A percentile compares a stretch with the other conserved stretches of the same genome.
These are phyloP conservation scores for Lapara coniferarum DNA, from an alignment of 2,888 invertebrate species.

Conservation along the genomic window DNA sequence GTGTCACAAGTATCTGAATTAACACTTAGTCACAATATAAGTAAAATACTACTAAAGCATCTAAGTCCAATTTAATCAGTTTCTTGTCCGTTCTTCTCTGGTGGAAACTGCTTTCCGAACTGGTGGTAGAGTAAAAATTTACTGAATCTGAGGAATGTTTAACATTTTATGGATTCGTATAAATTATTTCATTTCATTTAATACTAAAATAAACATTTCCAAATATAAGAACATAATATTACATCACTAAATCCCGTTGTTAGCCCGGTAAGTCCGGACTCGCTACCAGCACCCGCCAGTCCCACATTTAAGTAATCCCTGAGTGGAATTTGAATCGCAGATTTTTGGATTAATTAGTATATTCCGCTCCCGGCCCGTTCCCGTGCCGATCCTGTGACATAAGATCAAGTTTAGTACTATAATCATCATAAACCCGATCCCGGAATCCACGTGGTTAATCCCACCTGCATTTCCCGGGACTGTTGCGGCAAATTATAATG, in stretches of 20 bases:
- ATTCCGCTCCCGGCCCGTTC: conserved; percentile 36
- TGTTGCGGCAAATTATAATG: conserved; percentile 10
- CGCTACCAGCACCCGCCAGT: neutral
- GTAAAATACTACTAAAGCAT: too few species aligned
- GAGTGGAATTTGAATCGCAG: conserved; percentile 54
- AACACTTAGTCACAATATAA: too few species aligned
- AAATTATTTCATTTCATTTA: too few species aligned
- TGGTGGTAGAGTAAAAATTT: too few species aligned
- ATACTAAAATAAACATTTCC: neutral
- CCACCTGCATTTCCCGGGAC: conserved; percentile 15
- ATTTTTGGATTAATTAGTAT: conserved; percentile 68
- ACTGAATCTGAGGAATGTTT: too few species aligned
- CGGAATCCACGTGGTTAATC: neutral
- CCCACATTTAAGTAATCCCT: conserved; percentile 25
- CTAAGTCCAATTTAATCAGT: too few species aligned
- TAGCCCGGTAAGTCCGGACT: neutral
- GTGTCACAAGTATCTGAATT: too few species aligned
- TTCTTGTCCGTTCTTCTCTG: too few species aligned
- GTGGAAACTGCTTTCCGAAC: too few species aligned
- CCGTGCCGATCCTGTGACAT: conserved; percentile 44
- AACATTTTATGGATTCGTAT: too few species aligned
- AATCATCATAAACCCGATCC: conserved; percentile 31
- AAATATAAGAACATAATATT: conserved; percentile 14
- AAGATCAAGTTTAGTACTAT: conserved; percentile 39
- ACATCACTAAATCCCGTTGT: conserved; percentile 4